A percentile compares a stretch with the other conserved stretches of the same genome.
These are phyloP conservation scores for Luperina nickerlii DNA, from an alignment of 2,888 invertebrate species.

Conservation along the genomic window DNA sequence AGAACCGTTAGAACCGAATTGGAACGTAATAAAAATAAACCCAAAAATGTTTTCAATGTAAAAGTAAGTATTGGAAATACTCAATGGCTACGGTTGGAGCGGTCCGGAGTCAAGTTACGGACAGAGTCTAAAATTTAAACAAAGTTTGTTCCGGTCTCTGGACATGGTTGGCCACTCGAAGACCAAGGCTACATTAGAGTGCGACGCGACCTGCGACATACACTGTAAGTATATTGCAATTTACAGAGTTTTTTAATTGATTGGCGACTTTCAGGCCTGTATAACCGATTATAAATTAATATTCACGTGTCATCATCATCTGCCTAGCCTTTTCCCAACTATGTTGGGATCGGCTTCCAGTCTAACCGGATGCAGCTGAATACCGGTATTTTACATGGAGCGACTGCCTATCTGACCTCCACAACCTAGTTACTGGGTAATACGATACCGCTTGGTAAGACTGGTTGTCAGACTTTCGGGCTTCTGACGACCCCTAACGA, in stretches of 20 bases:
- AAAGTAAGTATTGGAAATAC: slow-evolving; percentile 64
- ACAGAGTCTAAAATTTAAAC: slow-evolving; percentile 76
- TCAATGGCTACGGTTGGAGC: slow-evolving; percentile 61
- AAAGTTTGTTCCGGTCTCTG: slow-evolving; percentile 80
- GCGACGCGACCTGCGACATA: slow-evolving; percentile 1
- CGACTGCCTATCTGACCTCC: not conserved
- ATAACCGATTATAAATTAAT: not conserved
- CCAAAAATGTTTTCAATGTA: slow-evolving; percentile 54
- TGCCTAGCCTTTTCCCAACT: not conserved
- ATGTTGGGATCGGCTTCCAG: not conserved
- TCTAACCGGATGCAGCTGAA: not conserved
- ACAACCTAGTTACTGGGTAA: not conserved
- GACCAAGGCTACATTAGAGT: not conserved
- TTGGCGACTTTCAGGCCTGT: not conserved
- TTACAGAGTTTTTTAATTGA: not conserved
- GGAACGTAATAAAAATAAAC: slow-evolving; percentile 56
- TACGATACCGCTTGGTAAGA: not conserved
- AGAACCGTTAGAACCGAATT: slow-evolving; percentile 23
- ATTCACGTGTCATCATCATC: not conserved
- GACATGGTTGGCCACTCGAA: slow-evolving; percentile 78
- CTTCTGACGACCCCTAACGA: not conserved
- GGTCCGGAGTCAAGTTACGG: slow-evolving; percentile 71
- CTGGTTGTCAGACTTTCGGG: not conserved
- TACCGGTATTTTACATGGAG: not conserved
- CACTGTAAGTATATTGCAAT: not conserved